phyloP scores from a whole-genome alignment of 2,888 invertebrate species.

The Synergus laeviventris region DNA sequence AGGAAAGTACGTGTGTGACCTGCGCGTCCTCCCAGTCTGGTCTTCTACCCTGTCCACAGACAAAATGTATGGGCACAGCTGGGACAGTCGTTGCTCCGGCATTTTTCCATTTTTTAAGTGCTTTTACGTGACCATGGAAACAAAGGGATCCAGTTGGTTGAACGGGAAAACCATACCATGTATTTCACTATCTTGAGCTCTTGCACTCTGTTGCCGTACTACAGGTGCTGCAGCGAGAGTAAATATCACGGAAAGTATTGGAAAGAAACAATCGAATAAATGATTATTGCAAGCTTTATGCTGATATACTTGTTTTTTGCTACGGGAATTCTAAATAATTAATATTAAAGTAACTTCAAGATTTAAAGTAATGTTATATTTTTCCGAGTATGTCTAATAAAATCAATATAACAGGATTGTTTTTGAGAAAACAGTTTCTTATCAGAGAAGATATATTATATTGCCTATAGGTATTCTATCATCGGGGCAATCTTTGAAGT shows the following conservation, averaged over 20 bases:
- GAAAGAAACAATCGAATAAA: background rate
- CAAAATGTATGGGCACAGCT: constrained; percentile 62
- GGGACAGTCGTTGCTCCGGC: constrained; percentile 61
- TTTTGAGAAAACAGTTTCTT: background rate
- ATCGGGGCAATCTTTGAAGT: background rate
- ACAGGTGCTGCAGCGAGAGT: constrained; percentile 43
- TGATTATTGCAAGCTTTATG: background rate
- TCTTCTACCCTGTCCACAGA: constrained; percentile 28
- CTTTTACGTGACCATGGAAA: constrained; percentile 57
- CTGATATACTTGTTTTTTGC: too few relatives aligned
- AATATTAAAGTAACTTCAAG: too few relatives aligned
- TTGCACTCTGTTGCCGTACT: background rate
- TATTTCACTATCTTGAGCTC: constrained; percentile 4
- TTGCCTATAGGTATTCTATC: background rate
- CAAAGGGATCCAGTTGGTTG: constrained; percentile 46
- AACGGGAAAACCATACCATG: constrained; percentile 19
- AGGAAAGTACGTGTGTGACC: constrained; percentile 7
- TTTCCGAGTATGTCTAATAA: background rate
- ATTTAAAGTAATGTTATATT: background rate
- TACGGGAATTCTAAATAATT: too few relatives aligned
- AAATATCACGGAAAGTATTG: constrained; percentile 46
- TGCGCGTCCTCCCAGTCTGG: constrained; percentile 29
- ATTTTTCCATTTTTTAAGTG: constrained; percentile 67
- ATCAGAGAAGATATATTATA: background rate
- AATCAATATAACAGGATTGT: background rate